phyloP scores from a whole-genome alignment of 2,113 vertebrate genomes.

The Theropithecus gelada region DNA sequence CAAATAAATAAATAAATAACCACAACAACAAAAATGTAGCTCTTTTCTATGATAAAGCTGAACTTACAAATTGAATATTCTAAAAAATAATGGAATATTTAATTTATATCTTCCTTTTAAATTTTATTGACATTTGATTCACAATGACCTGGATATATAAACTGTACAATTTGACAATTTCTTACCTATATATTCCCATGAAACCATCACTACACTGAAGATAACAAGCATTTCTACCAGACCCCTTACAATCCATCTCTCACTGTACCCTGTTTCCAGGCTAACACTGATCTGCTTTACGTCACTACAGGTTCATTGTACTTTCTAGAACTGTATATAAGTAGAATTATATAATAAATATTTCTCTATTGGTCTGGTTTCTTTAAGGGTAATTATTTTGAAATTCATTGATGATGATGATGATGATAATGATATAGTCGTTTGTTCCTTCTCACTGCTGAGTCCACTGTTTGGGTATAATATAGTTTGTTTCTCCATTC shows the following conservation, averaged over 20 bases:
- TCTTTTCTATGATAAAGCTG: not conserved
- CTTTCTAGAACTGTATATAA: not conserved
- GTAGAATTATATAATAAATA: not conserved
- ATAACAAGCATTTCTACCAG: not conserved
- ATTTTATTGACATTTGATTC: not conserved
- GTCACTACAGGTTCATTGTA: not conserved
- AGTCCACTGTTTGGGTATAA: not conserved
- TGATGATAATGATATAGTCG: too few species aligned
- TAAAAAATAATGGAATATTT: not conserved
- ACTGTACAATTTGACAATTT: not conserved
- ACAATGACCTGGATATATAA: not conserved
- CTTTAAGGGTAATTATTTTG: not conserved
- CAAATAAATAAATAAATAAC: too few species aligned
- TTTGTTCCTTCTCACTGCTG: not conserved
- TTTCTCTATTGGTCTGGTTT: not conserved
- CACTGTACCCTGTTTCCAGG: not conserved
- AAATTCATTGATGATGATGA: not conserved
- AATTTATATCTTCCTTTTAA: not conserved
- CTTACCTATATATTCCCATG: not conserved
- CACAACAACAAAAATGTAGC: not conserved
- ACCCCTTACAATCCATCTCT: not conserved
- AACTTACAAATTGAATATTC: not conserved
- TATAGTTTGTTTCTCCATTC: not conserved
- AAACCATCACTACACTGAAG: not conserved
- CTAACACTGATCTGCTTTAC: not conserved